A percentile compares a stretch with the other conserved stretches of the same genome.
Evolutionary conservation across 2,888 invertebrate genomes (phyloP).

Genomic region (Glomeris marginata): DNA sequence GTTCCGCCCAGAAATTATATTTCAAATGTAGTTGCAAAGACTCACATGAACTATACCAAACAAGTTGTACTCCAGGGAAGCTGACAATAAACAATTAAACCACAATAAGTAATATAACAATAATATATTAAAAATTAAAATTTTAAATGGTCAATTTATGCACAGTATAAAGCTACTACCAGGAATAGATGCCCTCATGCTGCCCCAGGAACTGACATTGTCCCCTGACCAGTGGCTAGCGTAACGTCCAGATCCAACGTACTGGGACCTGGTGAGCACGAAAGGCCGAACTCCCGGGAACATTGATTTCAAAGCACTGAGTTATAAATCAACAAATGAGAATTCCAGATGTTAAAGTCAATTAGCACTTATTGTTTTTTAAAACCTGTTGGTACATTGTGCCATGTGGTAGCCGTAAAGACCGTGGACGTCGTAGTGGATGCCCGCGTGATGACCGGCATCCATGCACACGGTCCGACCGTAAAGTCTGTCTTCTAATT

Average conservation of each 20-base stretch:
- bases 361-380: background rate
- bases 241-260: conserved; percentile 1
- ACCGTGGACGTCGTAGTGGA: conserved; percentile 25
- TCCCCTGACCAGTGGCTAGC: conserved; percentile 7
- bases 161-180: too few species aligned
- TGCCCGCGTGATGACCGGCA: conserved; percentile 9
- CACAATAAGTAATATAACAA: too few species aligned
- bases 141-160: too few species aligned
- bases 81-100: too few species aligned
- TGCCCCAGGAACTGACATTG: conserved; percentile 1
- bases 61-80: background rate
- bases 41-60: background rate
- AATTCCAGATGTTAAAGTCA: background rate
- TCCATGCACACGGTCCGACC: conserved; percentile 21
- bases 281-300: conserved; percentile 5
- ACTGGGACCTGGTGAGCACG: conserved; percentile 6
- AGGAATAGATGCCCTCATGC: conserved; percentile 6
- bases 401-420: conserved; percentile 23
- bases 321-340: background rate
- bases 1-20: too few species aligned
- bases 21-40: too few species aligned
- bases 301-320: conserved; percentile 2
- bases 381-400: conserved; percentile 18
- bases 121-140: too few species aligned
- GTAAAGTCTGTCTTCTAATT: conserved; percentile 14